Evolutionary conservation across 2,113 vertebrate species (phyloP).

Genomic region (Daphoenositta chrysoptera): DNA sequence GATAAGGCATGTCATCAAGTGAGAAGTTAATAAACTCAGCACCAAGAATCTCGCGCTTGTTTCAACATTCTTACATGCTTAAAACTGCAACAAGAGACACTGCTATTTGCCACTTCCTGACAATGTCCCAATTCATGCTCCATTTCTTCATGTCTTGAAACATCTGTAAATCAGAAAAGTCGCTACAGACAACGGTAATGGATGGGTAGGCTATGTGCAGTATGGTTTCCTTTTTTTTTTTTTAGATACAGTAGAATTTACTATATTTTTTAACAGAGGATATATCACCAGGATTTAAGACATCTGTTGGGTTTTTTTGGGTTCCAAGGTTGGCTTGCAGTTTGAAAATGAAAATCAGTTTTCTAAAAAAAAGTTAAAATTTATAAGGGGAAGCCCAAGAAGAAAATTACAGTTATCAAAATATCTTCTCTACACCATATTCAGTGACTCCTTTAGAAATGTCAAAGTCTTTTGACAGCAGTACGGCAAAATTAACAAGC

Average conservation of each 20-base stretch:
- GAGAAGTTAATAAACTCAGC: not conserved
- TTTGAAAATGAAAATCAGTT: not conserved
- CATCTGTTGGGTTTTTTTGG: not conserved
- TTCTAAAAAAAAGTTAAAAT: not conserved
- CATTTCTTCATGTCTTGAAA: not conserved
- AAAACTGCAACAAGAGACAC: not conserved
- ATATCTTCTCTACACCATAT: not conserved
- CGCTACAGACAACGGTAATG: not conserved
- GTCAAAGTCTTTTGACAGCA: not conserved
- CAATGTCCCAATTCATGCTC: not conserved
- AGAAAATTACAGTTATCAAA: not conserved
- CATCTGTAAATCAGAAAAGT: not conserved
- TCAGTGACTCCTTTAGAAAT: not conserved
- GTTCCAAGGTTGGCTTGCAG: not conserved
- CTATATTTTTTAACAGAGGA: not conserved
- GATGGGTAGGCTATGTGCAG: not conserved
- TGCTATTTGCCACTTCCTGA: not conserved
- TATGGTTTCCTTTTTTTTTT: too few relatives aligned
- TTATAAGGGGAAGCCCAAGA: not conserved
- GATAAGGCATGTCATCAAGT: not conserved
- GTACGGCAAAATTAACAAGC: not conserved
- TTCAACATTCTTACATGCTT: not conserved
- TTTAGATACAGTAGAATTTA: not conserved
- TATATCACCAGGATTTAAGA: not conserved
- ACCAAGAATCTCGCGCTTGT: not conserved